A percentile compares a stretch with the other conserved stretches of the same genome.
phyloP scores from a whole-genome alignment of 2,113 vertebrate genomes.

The Colinus virginianus region DNA sequence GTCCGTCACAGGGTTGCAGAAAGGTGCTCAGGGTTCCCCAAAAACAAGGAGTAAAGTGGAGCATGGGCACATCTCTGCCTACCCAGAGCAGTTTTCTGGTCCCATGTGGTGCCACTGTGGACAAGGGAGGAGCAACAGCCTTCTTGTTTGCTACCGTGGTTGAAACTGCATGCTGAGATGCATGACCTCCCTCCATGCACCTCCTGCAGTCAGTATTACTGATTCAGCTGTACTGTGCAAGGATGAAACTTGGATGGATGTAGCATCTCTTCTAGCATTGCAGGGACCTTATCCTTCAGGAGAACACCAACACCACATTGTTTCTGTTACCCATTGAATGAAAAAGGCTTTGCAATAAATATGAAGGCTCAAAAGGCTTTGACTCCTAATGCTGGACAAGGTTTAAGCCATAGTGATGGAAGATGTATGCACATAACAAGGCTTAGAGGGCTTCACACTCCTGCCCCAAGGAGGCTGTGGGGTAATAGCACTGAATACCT shows the following conservation, averaged over 20 bases:
- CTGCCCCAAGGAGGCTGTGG: background rate
- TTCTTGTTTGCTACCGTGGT: background rate
- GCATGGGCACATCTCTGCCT: background rate
- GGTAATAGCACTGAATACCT: background rate
- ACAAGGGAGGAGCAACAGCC: background rate
- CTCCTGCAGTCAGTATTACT: background rate
- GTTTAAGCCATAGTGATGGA: background rate
- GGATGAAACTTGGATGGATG: background rate
- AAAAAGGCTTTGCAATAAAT: background rate
- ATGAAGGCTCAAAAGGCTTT: background rate
- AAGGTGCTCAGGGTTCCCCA: background rate
- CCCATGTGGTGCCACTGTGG: background rate
- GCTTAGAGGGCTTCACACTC: background rate
- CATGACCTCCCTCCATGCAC: background rate
- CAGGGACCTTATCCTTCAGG: background rate
- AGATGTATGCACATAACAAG: background rate
- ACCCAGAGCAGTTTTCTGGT: background rate
- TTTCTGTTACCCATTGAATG: accelerated
- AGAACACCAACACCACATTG: background rate
- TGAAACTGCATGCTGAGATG: background rate
- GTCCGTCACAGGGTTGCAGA: background rate
- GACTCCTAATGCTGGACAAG: background rate
- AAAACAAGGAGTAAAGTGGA: background rate
- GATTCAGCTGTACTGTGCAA: background rate
- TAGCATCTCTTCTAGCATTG: background rate